A percentile compares a stretch with the other conserved stretches of the same genome.
Conservation (phyloP, 2,797 vertebrate genomes). For the Eulemur albifrons region DNA sequence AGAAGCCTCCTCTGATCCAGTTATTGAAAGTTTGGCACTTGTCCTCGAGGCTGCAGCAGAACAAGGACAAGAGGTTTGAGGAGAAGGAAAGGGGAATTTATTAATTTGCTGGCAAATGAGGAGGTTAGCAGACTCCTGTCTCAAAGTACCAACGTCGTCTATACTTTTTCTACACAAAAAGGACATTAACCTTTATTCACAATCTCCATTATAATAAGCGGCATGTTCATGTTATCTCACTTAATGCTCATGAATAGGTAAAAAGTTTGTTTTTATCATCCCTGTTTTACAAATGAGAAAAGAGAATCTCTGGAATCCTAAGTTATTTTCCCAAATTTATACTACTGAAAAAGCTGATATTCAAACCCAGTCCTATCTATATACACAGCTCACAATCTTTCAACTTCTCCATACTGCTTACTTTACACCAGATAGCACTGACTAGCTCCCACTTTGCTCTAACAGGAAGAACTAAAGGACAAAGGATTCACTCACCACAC, state of each 20-base stretch:
- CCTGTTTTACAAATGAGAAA: neutral
- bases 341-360: neutral
- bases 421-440: neutral
- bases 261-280: neutral
- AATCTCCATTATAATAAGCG: neutral
- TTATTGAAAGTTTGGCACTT: too few relatives aligned
- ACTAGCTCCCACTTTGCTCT: neutral
- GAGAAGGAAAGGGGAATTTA: too few relatives aligned
- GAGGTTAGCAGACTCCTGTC: too few relatives aligned
- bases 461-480: neutral
- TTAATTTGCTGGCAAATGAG: too few relatives aligned
- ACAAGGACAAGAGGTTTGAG: too few relatives aligned
- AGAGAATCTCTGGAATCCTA: neutral
- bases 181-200: neutral
- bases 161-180: neutral
- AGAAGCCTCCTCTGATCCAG: neutral
- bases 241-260: neutral
- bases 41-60: too few relatives aligned
- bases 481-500: neutral
- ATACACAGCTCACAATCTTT: neutral
- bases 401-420: neutral
- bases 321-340: neutral
- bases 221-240: neutral
- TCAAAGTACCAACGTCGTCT: too few relatives aligned
- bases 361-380: neutral